These are phyloP conservation scores for Oceanodroma tethys DNA, from an alignment of 2,113 vertebrate species.

Conservation along the genomic window DNA sequence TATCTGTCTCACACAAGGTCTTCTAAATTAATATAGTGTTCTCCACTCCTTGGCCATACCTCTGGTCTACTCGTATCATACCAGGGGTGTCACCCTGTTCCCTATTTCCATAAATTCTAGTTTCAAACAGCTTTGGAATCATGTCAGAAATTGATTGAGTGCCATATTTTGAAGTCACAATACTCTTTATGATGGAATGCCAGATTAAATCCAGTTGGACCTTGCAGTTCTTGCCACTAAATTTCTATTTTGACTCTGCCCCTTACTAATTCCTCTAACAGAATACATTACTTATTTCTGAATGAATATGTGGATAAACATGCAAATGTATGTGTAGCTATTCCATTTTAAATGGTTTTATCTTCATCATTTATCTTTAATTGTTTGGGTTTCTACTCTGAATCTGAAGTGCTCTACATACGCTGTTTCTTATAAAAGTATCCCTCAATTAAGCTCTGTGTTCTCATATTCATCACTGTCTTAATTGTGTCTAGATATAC, in stretches of 20 bases:
- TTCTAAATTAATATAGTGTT: not conserved
- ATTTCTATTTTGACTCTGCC: not conserved
- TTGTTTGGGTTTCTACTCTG: not conserved
- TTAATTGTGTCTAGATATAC: not conserved
- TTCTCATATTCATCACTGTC: not conserved
- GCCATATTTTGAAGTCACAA: not conserved
- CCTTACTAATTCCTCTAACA: not conserved
- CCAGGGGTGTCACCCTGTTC: not conserved
- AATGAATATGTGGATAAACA: not conserved
- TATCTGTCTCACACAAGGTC: not conserved
- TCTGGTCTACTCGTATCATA: not conserved
- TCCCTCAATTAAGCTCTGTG: not conserved
- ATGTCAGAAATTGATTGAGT: not conserved
- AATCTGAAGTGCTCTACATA: not conserved
- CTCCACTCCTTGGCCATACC: not conserved
- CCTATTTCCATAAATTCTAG: not conserved
- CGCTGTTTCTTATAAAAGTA: not conserved
- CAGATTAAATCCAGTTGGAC: not conserved
- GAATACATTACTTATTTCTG: not conserved
- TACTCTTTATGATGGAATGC: not conserved
- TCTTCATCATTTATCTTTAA: not conserved
- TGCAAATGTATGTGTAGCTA: not conserved
- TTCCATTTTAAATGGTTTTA: not conserved
- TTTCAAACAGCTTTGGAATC: not conserved
- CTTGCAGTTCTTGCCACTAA: not conserved